Evolutionary conservation across 2,797 vertebrate genomes (phyloP).

Genomic region (Iguana delicatissima): DNA sequence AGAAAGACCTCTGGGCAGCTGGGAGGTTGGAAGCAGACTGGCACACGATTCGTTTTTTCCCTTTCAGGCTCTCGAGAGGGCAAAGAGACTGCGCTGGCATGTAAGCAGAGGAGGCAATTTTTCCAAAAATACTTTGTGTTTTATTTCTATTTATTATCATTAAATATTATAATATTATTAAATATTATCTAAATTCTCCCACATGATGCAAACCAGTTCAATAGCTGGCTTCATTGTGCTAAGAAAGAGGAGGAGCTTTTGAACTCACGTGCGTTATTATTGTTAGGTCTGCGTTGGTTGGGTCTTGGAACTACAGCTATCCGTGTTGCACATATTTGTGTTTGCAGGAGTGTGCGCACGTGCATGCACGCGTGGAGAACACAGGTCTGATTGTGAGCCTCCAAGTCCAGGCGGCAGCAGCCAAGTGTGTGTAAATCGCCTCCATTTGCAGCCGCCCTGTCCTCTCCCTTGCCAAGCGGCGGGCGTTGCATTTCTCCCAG

Average conservation of each 20-base stretch:
- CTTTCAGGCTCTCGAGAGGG: too few species aligned
- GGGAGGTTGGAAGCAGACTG: too few species aligned
- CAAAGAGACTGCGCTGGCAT: too few species aligned
- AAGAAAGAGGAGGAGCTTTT: neutral
- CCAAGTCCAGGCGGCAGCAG: neutral
- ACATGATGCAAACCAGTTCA: neutral
- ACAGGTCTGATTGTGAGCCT: neutral
- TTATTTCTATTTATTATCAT: too few species aligned
- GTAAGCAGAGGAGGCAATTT: too few species aligned
- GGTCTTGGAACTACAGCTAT: neutral
- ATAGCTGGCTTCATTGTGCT: neutral
- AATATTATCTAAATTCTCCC: neutral
- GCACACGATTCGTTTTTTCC: too few species aligned
- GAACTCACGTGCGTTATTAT: neutral
- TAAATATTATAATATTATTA: too few species aligned
- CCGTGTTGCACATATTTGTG: neutral
- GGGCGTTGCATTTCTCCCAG: neutral
- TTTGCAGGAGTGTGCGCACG: neutral
- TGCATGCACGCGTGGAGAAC: neutral
- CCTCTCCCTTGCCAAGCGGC: rapidly evolving
- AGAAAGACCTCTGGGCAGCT: too few species aligned
- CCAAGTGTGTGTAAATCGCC: neutral
- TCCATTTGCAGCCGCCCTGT: neutral
- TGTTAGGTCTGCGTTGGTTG: neutral
- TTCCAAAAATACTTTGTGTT: too few species aligned